Conservation (phyloP, 2,888 invertebrate genomes). For the Abrostola triplasia region DNA sequence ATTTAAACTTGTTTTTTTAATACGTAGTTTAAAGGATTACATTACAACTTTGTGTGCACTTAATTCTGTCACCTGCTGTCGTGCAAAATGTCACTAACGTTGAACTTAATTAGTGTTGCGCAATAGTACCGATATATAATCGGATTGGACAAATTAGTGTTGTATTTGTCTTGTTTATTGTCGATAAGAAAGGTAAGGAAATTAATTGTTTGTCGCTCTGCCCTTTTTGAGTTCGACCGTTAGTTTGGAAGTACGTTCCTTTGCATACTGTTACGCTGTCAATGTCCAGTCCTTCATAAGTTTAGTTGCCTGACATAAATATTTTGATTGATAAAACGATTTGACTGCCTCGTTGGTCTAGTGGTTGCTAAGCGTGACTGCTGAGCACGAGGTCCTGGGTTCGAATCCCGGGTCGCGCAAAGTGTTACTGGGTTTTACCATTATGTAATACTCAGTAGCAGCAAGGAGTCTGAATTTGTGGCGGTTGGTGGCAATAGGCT, state of each 20-base stretch:
- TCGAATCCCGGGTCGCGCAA: no score
- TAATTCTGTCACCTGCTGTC: conserved; percentile 21
- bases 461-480: no score
- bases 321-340: no score
- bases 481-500: no score
- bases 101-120: conserved; percentile 13
- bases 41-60: neutral
- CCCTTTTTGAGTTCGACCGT: neutral
- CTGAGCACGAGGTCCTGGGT: no score
- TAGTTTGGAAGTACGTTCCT: neutral
- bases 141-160: conserved; percentile 19
- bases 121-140: neutral
- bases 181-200: neutral
- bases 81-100: conserved; percentile 33
- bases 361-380: no score
- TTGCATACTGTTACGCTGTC: no score
- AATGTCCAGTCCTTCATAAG: no score
- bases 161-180: neutral
- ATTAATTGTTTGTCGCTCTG: neutral
- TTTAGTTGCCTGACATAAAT: no score
- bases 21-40: neutral
- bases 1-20: neutral
- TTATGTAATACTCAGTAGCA: no score
- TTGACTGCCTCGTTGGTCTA: no score
- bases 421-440: no score